Evolutionary conservation across 2,113 vertebrate genomes (phyloP).

Genomic region (Tachysurus vachellii): DNA sequence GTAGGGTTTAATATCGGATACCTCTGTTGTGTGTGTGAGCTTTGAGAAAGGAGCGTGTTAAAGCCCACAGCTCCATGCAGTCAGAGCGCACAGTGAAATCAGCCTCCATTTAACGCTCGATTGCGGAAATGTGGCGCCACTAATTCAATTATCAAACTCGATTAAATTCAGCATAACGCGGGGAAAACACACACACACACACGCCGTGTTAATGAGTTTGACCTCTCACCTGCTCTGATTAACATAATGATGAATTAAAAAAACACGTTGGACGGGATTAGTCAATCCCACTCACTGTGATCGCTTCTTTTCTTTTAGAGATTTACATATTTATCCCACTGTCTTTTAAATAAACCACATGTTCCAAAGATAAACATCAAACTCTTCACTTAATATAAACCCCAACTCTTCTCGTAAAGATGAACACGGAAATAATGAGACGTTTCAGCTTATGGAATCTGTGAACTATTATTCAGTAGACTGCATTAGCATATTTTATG

Average conservation of each 20-base stretch:
- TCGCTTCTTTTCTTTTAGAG: not conserved
- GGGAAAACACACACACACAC: constrained; percentile 50
- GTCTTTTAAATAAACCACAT: not conserved
- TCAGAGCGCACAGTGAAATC: constrained; percentile 43
- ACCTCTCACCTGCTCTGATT: constrained; percentile 62
- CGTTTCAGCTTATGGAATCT: not conserved
- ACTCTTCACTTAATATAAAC: not conserved
- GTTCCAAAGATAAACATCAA: not conserved
- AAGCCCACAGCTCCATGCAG: constrained; percentile 12
- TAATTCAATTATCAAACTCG: constrained; percentile 75
- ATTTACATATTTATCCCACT: not conserved
- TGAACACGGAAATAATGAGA: not conserved
- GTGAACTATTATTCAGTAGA: not conserved
- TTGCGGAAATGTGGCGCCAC: constrained; percentile 70
- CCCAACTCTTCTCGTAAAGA: not conserved
- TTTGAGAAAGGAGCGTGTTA: constrained; percentile 11
- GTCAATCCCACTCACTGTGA: not conserved
- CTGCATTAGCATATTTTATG: not conserved
- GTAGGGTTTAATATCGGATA: too few relatives aligned
- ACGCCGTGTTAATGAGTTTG: constrained; percentile 64
- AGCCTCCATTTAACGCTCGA: constrained; percentile 75
- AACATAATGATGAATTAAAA: constrained; percentile 40
- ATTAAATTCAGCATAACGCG: constrained; percentile 73
- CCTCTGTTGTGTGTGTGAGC: not conserved
- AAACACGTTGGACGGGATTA: constrained; percentile 32